Percentiles rank a stretch among this genome's conserved stretches.
These are phyloP conservation scores for Hoplostethus atlanticus DNA, from an alignment of 2,797 vertebrate genomes.

Conservation along the genomic window DNA sequence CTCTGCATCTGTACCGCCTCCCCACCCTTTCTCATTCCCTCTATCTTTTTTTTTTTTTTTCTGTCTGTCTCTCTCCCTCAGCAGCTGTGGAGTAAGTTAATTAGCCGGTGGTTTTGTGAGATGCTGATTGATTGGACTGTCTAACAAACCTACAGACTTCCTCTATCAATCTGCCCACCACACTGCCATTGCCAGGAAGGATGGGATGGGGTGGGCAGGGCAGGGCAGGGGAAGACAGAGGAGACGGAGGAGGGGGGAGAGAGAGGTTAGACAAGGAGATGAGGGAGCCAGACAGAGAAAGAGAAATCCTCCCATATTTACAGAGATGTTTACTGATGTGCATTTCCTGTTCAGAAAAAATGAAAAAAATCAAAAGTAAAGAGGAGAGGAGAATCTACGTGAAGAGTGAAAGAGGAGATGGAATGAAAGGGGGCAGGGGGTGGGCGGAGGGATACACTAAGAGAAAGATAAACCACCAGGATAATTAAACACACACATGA, in stretches of 20 bases:
- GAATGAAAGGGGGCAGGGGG: background rate
- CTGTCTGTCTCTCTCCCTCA: conserved; percentile 53
- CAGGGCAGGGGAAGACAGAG: conserved; percentile 23
- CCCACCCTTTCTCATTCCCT: conserved; percentile 32
- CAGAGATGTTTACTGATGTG: background rate
- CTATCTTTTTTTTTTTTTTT: conserved; percentile 30
- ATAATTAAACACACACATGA: conserved; percentile 84
- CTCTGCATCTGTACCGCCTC: conserved; percentile 58
- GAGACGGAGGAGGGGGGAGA: conserved; percentile 49
- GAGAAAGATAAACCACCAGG: conserved; percentile 63
- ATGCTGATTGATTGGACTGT: conserved; percentile 85
- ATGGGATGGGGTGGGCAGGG: conserved; percentile 29
- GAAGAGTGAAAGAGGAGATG: background rate
- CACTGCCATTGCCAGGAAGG: conserved; percentile 75
- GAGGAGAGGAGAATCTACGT: background rate
- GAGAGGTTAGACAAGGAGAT: conserved; percentile 43
- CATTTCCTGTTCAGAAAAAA: too few species aligned
- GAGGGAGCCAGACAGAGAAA: conserved; percentile 38
- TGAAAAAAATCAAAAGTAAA: background rate
- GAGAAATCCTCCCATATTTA: background rate
- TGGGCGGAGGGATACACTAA: background rate
- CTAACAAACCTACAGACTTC: conserved; percentile 82
- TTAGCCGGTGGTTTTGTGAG: conserved; percentile 85
- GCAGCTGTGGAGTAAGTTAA: conserved; percentile 86
- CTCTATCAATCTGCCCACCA: conserved; percentile 83